These are phyloP conservation scores for Petrolisthes manimaculis DNA, from an alignment of 2,888 invertebrate species.

Conservation along the genomic window DNA sequence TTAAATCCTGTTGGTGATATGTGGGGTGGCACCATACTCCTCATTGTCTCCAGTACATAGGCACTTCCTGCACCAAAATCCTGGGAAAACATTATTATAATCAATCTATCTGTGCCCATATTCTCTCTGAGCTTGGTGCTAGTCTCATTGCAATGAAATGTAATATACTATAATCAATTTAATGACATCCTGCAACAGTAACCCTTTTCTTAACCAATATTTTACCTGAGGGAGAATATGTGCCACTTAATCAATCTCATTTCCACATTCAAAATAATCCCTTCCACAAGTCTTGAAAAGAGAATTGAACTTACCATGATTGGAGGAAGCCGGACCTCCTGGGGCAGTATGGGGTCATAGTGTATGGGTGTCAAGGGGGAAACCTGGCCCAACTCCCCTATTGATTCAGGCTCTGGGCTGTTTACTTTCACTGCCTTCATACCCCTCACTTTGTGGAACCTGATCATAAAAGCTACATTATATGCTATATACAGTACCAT, in stretches of 20 bases:
- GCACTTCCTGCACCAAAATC: constrained; percentile 48
- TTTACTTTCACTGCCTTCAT: not conserved
- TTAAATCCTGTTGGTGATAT: constrained; percentile 38
- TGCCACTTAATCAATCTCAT: too few relatives aligned
- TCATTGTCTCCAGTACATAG: constrained; percentile 50
- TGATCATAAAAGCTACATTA: not conserved
- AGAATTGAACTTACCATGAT: constrained; percentile 40
- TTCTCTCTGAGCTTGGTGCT: not conserved
- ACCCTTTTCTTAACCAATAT: too few relatives aligned
- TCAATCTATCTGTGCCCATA: not conserved
- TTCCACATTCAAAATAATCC: too few relatives aligned
- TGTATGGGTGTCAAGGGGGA: constrained; percentile 48
- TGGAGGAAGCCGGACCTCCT: constrained; percentile 46
- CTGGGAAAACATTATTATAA: not conserved
- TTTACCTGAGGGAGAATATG: too few relatives aligned
- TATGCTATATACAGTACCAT: not conserved
- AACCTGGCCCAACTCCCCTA: constrained; percentile 15
- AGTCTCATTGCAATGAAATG: not conserved
- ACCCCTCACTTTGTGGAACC: constrained; percentile 41
- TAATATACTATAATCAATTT: too few relatives aligned
- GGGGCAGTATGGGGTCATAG: constrained; percentile 52
- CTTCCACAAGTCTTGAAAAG: not conserved
- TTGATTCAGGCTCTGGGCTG: not conserved
- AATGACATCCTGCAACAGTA: too few relatives aligned
- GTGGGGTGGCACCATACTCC: constrained; percentile 52